Percentiles rank a stretch among this genome's conserved stretches.
These are phyloP conservation scores for Myodes glareolus DNA, from an alignment of 2,113 vertebrate species.

Conservation along the genomic window DNA sequence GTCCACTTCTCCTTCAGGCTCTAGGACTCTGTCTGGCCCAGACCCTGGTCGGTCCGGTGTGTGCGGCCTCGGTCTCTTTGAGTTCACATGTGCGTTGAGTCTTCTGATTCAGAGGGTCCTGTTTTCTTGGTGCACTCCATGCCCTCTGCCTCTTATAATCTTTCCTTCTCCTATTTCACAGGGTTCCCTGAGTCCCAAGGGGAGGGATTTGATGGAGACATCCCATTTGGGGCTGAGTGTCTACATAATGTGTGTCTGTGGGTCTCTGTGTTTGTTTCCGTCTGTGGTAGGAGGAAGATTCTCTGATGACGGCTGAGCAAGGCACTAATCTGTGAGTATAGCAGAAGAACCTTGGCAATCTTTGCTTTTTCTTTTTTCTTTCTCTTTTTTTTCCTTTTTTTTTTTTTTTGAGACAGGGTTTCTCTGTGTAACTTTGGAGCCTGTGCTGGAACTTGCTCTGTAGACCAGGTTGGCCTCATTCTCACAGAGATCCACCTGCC, in stretches of 20 bases:
- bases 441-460: no score
- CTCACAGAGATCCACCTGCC: no score
- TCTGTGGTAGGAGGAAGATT: neutral
- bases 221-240: neutral
- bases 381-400: no score
- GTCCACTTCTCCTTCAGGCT: neutral
- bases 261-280: neutral
- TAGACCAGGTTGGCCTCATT: no score
- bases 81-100: neutral
- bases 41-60: neutral
- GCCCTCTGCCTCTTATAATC: neutral
- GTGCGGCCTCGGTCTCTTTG: neutral
- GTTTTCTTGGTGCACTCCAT: neutral
- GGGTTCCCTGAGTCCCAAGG: neutral
- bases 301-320: neutral
- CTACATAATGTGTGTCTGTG: no score
- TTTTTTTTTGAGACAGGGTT: no score
- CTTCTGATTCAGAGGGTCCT: neutral
- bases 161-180: neutral
- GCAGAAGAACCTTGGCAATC: neutral
- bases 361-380: no score
- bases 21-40: neutral
- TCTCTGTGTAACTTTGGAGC: no score
- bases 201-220: neutral
- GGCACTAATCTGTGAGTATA: neutral